Conservation (phyloP, 2,797 vertebrate genomes). For the Sebastes baramenuke region DNA sequence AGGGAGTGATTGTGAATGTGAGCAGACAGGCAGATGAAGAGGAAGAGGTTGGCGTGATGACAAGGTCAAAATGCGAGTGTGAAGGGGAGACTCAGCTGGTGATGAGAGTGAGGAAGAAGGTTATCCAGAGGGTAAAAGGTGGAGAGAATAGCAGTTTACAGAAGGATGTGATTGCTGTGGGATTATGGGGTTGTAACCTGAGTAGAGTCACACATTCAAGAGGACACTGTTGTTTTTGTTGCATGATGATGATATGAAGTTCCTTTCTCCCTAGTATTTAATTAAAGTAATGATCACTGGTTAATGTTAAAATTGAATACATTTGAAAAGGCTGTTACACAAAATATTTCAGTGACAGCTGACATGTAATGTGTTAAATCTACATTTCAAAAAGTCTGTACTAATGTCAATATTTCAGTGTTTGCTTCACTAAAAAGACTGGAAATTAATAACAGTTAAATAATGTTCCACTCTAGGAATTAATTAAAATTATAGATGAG, state of each 20-base stretch:
- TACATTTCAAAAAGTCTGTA: neutral
- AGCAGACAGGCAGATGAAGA: conserved; percentile 50
- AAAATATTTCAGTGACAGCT: neutral
- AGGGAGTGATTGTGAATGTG: conserved; percentile 31
- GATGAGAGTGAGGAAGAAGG: conserved; percentile 37
- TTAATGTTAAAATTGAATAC: neutral
- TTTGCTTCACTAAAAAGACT: neutral
- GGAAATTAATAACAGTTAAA: neutral
- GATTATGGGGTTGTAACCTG: conserved; percentile 9
- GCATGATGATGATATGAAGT: neutral
- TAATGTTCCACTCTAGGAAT: neutral
- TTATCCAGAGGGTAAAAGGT: conserved; percentile 29
- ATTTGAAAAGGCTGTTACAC: neutral
- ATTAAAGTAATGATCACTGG: neutral
- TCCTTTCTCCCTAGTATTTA: neutral
- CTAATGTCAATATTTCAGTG: neutral
- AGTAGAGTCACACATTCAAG: conserved; percentile 15
- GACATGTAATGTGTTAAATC: neutral
- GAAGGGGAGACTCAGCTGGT: conserved; percentile 45
- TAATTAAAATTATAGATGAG: neutral
- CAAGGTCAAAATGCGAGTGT: conserved; percentile 50
- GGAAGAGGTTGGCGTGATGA: conserved; percentile 37
- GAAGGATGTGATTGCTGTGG: neutral
- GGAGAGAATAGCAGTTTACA: conserved; percentile 16
- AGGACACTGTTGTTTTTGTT: neutral